Evolutionary conservation across 2,113 vertebrate genomes (phyloP), one percentile per base, ranked within the genome.

Genomic region (Apodemus speciosus): DNA sequence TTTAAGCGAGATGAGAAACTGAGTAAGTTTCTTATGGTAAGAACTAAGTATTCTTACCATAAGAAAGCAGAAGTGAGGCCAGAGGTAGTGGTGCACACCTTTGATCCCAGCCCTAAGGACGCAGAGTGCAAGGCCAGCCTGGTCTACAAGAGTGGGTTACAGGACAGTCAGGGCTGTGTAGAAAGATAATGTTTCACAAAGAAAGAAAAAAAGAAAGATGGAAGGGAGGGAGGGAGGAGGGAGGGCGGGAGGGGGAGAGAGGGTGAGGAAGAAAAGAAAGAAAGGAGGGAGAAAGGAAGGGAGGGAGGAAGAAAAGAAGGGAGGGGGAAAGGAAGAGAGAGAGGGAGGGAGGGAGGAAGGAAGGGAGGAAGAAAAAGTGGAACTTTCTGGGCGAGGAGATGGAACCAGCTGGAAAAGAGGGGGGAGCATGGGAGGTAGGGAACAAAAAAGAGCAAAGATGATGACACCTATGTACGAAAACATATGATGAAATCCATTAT

Each of bases 191-290:
- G 43, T 30, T 25, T n/a, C 1, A 38, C 23, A n/a, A 80, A 80
- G 53, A 56, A 80, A 23, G 76, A 18, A 32, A 11, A 53, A 49
- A 2, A n/a, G 9, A 2, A 35, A n/a, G 16, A 60, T 60, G 58
- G 14, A 30, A 46, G 11, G 35, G 30, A 56, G 76, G 51, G 9
- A 77, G 6, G 1, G 49, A 35, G 75, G 35, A 3, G 15, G 9
- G 25, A 49, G 3, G 73, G 27, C 51, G 3, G 6, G 27, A 18
- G 23, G 18, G 20, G 2, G 49, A 43, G 73, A 13, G 13, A 53
- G 9, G 35, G 69, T 11, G 2, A 49, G 25, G 0, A 15, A 76
- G 73, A 2, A 7, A 14, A 4, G 16, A 46, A 35, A 3, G 0
- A 32, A 18, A n/a, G n/a, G n/a, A n/a, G n/a, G n/a, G n/a, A n/a